A percentile compares a stretch with the other conserved stretches of the same genome.
Evolutionary conservation across 2,113 vertebrate species (phyloP).

Genomic region (Columba livia): DNA sequence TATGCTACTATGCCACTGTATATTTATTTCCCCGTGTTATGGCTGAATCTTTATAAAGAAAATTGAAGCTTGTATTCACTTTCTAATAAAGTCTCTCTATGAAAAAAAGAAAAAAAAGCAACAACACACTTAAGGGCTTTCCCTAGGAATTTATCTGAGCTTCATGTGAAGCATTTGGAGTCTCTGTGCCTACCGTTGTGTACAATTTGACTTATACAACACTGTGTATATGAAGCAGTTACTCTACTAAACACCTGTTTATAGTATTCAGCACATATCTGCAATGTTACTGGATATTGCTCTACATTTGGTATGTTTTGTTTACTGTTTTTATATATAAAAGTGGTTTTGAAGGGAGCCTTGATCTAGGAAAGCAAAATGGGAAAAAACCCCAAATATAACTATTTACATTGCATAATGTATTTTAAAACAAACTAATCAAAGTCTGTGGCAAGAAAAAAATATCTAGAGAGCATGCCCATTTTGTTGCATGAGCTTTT

Average conservation of each 20-base stretch:
- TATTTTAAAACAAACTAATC: neutral
- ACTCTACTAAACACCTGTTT: neutral
- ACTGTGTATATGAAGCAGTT: neutral
- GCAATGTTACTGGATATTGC: rapidly evolving
- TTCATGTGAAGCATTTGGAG: neutral
- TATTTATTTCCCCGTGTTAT: neutral
- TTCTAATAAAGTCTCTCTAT: neutral
- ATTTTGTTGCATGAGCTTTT: neutral
- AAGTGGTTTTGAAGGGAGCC: neutral
- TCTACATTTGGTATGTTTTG: neutral
- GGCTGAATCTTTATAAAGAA: neutral
- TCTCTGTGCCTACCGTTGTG: neutral
- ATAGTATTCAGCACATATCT: neutral
- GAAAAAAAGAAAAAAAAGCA: too few species aligned
- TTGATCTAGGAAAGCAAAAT: neutral
- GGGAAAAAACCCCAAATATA: rapidly evolving
- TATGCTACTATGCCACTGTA: neutral
- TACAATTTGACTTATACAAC: neutral
- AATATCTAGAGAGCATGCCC: neutral
- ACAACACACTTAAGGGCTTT: neutral
- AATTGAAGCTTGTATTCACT: neutral
- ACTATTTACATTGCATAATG: neutral
- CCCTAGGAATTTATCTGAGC: neutral
- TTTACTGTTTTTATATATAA: neutral
- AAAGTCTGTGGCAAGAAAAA: neutral